Percentiles rank a stretch among this genome's conserved stretches.
Evolutionary conservation across 2,797 vertebrate genomes (phyloP).

Genomic region (Amblyopsis hoosieri): DNA sequence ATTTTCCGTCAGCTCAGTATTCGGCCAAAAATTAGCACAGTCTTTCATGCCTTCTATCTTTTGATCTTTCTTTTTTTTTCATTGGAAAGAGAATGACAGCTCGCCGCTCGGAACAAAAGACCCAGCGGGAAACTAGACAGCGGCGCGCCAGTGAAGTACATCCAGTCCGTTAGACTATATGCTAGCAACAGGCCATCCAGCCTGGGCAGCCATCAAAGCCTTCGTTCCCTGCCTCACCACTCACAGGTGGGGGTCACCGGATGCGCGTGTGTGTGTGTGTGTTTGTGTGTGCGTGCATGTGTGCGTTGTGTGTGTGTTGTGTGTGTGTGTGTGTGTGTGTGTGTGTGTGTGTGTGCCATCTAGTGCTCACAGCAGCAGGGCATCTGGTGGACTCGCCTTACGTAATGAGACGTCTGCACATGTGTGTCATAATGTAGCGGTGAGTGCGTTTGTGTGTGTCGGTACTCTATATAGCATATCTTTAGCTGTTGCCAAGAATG

Average conservation of each 20-base stretch:
- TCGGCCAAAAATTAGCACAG: slow-evolving; percentile 33
- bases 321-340: too few relatives aligned
- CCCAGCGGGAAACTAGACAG: slow-evolving; percentile 34
- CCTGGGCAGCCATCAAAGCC: slow-evolving; percentile 40
- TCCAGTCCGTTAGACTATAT: slow-evolving; percentile 27
- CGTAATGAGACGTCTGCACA: too few relatives aligned
- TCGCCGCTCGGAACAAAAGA: slow-evolving; percentile 39
- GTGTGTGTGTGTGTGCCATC: too few relatives aligned
- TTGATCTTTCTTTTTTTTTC: slow-evolving; percentile 25
- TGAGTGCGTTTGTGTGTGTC: slow-evolving; percentile 3
- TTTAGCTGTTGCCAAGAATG: too few relatives aligned
- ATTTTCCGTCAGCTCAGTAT: slow-evolving; percentile 16
- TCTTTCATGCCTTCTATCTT: slow-evolving; percentile 33
- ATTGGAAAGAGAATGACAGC: slow-evolving; percentile 13
- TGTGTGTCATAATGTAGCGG: neutral
- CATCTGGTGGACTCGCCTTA: too few relatives aligned
- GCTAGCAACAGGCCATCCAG: slow-evolving; percentile 36
- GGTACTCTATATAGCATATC: neutral
- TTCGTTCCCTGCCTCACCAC: slow-evolving; percentile 18
- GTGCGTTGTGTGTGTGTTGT: neutral
- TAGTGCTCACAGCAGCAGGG: neutral
- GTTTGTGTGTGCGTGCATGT: neutral
- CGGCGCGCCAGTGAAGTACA: neutral
- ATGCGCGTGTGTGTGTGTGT: slow-evolving; percentile 31
- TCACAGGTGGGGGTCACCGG: slow-evolving; percentile 6